These are phyloP conservation scores for Lampropteryx suffumata DNA, from an alignment of 2,888 invertebrate species.

Conservation along the genomic window DNA sequence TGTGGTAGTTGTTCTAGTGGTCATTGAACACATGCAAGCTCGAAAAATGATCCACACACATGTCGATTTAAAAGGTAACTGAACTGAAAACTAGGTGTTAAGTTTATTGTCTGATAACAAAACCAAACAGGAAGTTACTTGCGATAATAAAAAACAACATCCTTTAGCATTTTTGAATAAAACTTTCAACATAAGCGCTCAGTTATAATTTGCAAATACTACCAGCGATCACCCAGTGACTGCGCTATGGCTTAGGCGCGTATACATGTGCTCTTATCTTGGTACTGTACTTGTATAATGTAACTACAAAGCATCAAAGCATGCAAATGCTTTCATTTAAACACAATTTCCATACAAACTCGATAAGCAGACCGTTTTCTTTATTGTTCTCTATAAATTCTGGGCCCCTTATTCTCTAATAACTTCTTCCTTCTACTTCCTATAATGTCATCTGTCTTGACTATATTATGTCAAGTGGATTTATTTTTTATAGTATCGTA, in stretches of 20 bases:
- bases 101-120: conserved; percentile 13
- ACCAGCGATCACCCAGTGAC: not conserved
- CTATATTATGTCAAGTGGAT: too few species aligned
- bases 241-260: not conserved
- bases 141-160: conserved; percentile 5
- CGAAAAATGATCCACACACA: too few species aligned
- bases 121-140: conserved; percentile 9
- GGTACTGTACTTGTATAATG: too few species aligned
- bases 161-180: conserved; percentile 5
- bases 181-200: not conserved
- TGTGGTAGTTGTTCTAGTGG: too few species aligned
- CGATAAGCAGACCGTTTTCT: conserved; percentile 27
- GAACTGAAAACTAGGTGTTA: conserved; percentile 7
- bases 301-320: conserved; percentile 3
- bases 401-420: too few species aligned
- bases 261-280: not conserved
- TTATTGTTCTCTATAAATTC: conserved; percentile 25
- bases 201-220: too few species aligned
- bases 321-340: conserved; percentile 14
- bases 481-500: too few species aligned
- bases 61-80: conserved; percentile 7
- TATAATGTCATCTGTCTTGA: too few species aligned
- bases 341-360: conserved; percentile 23
- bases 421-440: not conserved
- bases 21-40: too few species aligned